Conservation (phyloP, 2,888 invertebrate species). For the Limenitis camilla region DNA sequence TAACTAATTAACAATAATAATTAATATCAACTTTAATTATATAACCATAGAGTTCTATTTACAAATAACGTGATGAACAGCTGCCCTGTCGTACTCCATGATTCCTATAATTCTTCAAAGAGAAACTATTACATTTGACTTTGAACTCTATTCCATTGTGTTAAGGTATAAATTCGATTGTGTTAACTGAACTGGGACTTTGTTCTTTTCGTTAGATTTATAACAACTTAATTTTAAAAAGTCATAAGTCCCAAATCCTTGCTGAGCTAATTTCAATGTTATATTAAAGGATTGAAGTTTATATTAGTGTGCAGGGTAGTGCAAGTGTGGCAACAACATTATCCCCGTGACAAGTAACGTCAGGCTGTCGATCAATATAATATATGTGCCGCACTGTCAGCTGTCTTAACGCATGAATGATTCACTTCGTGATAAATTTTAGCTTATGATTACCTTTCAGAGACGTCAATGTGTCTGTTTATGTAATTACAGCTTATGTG, state of each 20-base stretch:
- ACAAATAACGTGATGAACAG: neutral
- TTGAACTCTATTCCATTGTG: slow-evolving; percentile 35
- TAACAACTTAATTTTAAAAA: slow-evolving; percentile 40
- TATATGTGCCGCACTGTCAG: slow-evolving; percentile 72
- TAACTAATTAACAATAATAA: slow-evolving; percentile 31
- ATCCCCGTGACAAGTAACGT: slow-evolving; percentile 72
- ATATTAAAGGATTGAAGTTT: slow-evolving; percentile 21
- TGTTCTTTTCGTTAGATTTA: slow-evolving; percentile 67
- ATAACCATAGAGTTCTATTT: slow-evolving; percentile 12
- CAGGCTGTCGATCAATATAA: slow-evolving; percentile 74
- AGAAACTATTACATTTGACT: slow-evolving; percentile 34
- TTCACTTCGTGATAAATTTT: slow-evolving; percentile 74
- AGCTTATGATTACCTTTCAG: slow-evolving; percentile 75
- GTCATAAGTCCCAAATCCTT: slow-evolving; percentile 30
- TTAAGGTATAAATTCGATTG: slow-evolving; percentile 46
- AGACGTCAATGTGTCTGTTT: slow-evolving; percentile 71
- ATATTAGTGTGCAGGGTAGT: slow-evolving; percentile 24
- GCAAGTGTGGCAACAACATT: slow-evolving; percentile 66
- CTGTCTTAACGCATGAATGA: slow-evolving; percentile 72
- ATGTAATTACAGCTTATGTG: slow-evolving; percentile 64
- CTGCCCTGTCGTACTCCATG: slow-evolving; percentile 51
- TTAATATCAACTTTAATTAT: slow-evolving; percentile 28
- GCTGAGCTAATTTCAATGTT: slow-evolving; percentile 29
- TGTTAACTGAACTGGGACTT: slow-evolving; percentile 45
- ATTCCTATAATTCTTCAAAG: slow-evolving; percentile 48